Base-by-base conservation (phyloP, 2,888 invertebrate species). In the Drosophila colorata region DNA sequence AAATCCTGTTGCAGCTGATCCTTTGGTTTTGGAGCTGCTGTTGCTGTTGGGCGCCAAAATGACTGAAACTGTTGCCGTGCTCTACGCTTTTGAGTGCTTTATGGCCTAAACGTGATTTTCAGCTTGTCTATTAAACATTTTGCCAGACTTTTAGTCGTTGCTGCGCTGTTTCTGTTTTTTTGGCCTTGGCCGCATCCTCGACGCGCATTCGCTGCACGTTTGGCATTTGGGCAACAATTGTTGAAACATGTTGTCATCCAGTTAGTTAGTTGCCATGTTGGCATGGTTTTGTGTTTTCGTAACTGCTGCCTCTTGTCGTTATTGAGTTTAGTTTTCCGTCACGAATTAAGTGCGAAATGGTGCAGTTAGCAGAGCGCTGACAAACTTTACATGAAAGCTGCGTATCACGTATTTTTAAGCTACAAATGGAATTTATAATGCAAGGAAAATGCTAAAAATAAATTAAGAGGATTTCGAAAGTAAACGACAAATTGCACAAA, bases 201-300 rank as follows among this genome's bases (percentile, higher is more conserved):
- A 23, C 47, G 43, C 57, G 69, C 78, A 74, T 68, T 81, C 68
- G 48, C 41, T 51, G 89, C 84, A 85, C 89, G 87, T 88, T 84
- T 84, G 81, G 69, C 81, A 87, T 88, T 88, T 60, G 73, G 69
- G 78, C 72, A 78, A 69, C 81, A 84, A 88, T 85, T 84, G 84
- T 69, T 84, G 87, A 87, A 82, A 87, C 87, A 85, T 88, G 84
- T 78, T 84, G 88, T 80, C 87, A 88, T 76, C 71, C 72, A 83
- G 88, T 86, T 86, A 86, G 88, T 88, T 82, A 66, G 87, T 63
- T 72, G 58, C 40, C 51, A 46, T 66, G 48, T 56, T 67, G 44
- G 31, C 40, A 65, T 59, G 28, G 28, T 33, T 33, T 13, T 13
- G 4, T 68, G 47, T 60, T 40, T 33, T 57, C 61, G 28, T 46